phyloP scores from a whole-genome alignment of 2,797 vertebrate genomes.

The Rhinella marina region DNA sequence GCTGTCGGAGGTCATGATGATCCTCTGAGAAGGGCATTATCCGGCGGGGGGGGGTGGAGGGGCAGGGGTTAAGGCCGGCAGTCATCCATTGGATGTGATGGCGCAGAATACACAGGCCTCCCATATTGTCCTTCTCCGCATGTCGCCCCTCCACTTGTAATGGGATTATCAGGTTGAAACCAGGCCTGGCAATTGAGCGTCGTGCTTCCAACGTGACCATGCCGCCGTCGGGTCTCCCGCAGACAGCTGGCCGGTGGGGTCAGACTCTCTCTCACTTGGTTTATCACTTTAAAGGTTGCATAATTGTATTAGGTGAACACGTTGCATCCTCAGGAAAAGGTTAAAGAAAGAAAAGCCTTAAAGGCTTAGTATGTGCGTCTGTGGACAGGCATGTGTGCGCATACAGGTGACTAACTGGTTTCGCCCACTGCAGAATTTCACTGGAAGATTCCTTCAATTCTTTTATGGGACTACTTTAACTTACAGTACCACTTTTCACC shows the following conservation, averaged over 20 bases:
- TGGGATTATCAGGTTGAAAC: slow-evolving; percentile 19
- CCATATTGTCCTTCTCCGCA: neutral
- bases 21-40: no score
- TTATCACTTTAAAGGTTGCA: neutral
- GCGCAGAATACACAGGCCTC: neutral
- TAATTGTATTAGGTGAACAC: slow-evolving; percentile 1
- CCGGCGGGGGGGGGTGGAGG: no score
- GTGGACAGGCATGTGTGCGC: no score
- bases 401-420: no score
- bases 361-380: neutral
- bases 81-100: neutral
- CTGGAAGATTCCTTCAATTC: neutral
- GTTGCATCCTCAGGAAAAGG: neutral
- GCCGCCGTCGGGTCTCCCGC: neutral
- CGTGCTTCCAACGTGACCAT: neutral
- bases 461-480: no score
- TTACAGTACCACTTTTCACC: slow-evolving; percentile 6
- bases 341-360: neutral
- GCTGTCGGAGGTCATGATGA: no score
- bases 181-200: neutral
- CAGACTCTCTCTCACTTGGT: neutral
- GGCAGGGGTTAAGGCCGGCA: no score
- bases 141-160: neutral
- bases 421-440: no score
- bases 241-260: neutral